Evolutionary conservation across 2,888 invertebrate species (phyloP).

Genomic region (Nephrotoma guestfalica): DNA sequence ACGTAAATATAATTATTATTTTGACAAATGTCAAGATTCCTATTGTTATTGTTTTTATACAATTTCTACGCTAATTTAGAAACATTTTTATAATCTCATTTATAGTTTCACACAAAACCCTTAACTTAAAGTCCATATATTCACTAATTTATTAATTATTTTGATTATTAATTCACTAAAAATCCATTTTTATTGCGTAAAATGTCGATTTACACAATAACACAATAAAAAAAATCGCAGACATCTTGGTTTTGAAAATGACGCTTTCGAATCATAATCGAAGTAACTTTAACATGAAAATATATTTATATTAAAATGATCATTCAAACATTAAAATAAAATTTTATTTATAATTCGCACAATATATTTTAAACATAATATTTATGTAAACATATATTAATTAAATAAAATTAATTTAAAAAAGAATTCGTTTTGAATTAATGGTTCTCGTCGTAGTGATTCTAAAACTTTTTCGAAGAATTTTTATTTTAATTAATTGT

Average conservation of each 20-base stretch:
- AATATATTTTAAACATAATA: not conserved
- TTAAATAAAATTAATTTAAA: not conserved
- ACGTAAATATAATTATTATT: not conserved
- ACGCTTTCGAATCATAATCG: not conserved
- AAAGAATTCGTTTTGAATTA: not conserved
- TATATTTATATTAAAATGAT: not conserved
- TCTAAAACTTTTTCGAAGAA: not conserved
- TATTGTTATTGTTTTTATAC: not conserved
- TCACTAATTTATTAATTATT: not conserved
- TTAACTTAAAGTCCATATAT: not conserved
- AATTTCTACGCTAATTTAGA: not conserved
- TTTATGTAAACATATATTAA: not conserved
- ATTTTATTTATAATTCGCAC: not conserved
- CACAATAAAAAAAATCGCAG: not conserved
- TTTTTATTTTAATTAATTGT: not conserved
- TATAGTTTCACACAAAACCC: not conserved
- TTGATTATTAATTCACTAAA: not conserved
- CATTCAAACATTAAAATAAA: not conserved
- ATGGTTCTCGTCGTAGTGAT: not conserved
- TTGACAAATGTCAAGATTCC: not conserved
- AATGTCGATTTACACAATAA: constrained; percentile 1
- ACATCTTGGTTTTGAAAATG: not conserved
- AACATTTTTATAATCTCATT: not conserved
- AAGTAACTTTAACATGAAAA: not conserved
- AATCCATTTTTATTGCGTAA: not conserved